Conservation (phyloP, 1,140 invertebrate species). For the Panulirus ornatus region DNA sequence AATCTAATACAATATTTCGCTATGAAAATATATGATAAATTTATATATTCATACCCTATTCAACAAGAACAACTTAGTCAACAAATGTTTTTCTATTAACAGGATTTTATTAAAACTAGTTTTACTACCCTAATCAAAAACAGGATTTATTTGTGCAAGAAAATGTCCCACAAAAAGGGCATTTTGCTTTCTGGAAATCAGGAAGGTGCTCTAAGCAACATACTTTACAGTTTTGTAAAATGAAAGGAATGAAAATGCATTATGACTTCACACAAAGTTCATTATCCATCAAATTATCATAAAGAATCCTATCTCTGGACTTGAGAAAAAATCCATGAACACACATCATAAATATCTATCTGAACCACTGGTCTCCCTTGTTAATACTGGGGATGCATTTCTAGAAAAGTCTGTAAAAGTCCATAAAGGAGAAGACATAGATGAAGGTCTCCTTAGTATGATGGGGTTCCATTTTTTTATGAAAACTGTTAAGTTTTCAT, state of each 20-base stretch:
- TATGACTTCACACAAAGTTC: not conserved
- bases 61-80: constrained; percentile 4
- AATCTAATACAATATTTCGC: not conserved
- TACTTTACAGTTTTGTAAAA: not conserved
- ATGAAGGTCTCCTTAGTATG: too few species aligned
- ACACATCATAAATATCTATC: too few species aligned
- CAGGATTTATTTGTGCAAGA: not conserved
- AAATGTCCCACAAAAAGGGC: not conserved
- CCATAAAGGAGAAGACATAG: too few species aligned
- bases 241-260: not conserved
- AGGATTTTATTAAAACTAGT: not conserved
- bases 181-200: too few species aligned
- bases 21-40: constrained; percentile 11
- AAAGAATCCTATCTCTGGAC: not conserved
- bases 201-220: too few species aligned
- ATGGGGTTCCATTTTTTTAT: too few species aligned
- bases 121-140: not conserved
- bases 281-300: not conserved
- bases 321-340: not conserved
- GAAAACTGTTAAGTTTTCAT: too few species aligned
- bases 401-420: too few species aligned
- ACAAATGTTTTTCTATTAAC: not conserved
- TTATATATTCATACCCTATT: not conserved
- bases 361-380: too few species aligned
- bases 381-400: too few species aligned